phyloP scores from a whole-genome alignment of 2,113 vertebrate genomes.

The Atractosteus spatula region DNA sequence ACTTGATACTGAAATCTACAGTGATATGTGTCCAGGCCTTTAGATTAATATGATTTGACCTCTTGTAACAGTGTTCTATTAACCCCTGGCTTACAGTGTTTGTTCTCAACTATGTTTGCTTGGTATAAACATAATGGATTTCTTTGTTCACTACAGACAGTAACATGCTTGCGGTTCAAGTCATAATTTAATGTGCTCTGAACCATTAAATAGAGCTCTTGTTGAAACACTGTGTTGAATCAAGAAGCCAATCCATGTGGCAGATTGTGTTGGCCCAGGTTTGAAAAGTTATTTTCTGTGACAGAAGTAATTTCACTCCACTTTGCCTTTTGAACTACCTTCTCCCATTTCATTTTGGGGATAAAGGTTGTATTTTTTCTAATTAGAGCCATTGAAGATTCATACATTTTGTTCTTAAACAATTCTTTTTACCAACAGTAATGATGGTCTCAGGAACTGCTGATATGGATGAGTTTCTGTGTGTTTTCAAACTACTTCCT shows the following conservation, averaged over 20 bases:
- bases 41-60: background rate
- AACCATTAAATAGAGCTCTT: conserved; percentile 50
- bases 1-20: conserved; percentile 21
- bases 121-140: conserved; percentile 45
- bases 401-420: conserved; percentile 37
- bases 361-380: conserved; percentile 34
- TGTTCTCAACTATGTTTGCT: conserved; percentile 24
- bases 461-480: too few species aligned
- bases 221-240: conserved; percentile 26
- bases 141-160: conserved; percentile 35
- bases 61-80: conserved; percentile 21
- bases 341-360: conserved; percentile 35
- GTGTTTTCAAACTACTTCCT: too few species aligned
- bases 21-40: conserved; percentile 22
- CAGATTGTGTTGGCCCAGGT: conserved; percentile 28
- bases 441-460: too few species aligned
- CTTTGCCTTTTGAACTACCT: conserved; percentile 45
- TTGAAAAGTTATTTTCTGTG: conserved; percentile 34
- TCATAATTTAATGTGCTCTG: conserved; percentile 51
- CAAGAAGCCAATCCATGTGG: conserved; percentile 1
- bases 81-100: conserved; percentile 29
- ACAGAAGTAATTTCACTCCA: conserved; percentile 49
- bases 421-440: too few species aligned
- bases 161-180: conserved; percentile 40
- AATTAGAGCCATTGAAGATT: conserved; percentile 43